Evolutionary conservation across 2,113 vertebrate species (phyloP).

Genomic region (Edolisoma coerulescens): DNA sequence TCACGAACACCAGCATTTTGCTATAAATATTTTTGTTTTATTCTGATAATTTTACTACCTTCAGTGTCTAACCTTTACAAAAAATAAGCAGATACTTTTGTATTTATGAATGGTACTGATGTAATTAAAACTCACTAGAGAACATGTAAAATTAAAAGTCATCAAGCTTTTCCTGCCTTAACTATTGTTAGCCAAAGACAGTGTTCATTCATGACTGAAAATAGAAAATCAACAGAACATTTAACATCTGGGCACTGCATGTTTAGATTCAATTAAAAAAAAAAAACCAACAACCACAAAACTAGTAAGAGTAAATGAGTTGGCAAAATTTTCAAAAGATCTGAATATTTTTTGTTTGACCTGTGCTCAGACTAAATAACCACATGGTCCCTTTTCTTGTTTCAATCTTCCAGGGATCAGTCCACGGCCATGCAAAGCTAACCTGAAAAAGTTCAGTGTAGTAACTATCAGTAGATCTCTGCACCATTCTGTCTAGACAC

Average conservation of each 20-base stretch:
- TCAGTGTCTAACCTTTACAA: not conserved
- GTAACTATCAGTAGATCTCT: not conserved
- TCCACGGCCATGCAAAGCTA: not conserved
- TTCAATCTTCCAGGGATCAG: not conserved
- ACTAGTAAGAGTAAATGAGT: not conserved
- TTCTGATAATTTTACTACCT: not conserved
- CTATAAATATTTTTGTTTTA: not conserved
- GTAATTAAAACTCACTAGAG: not conserved
- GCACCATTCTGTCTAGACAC: not conserved
- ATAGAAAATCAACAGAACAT: not conserved
- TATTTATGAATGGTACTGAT: not conserved
- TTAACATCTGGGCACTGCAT: not conserved
- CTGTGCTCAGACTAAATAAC: not conserved
- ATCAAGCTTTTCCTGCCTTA: not conserved
- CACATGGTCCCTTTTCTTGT: not conserved
- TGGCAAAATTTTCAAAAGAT: not conserved
- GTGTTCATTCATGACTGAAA: not conserved
- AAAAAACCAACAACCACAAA: not conserved
- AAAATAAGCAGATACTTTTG: not conserved
- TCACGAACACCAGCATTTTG: not conserved
- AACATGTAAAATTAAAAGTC: not conserved
- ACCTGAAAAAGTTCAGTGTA: not conserved
- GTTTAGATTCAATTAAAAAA: not conserved
- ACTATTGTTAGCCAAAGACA: not conserved
- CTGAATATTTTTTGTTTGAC: not conserved